Evolutionary conservation across 2,888 invertebrate genomes (phyloP), one percentile per base, ranked within the genome.

Genomic region (Polymixis lichenea): DNA sequence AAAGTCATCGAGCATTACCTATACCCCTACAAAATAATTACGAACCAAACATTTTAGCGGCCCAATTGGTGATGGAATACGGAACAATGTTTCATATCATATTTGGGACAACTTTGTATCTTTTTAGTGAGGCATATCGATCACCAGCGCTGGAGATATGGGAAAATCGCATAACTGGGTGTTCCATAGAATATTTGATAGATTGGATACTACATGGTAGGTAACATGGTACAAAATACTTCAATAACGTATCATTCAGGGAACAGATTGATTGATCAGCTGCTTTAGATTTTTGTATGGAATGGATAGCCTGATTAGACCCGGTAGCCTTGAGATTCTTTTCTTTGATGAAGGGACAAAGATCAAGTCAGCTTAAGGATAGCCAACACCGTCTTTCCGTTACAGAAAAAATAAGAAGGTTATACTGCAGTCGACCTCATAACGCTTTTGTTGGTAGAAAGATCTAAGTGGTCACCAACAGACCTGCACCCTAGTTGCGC

Each of bases 71-170:
- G 87, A 88, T 89, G 88, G 86, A 89, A 90, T 90, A 90, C 85
- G 82, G 87, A 90, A 92, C 91, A 92, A 89, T 91, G 90, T 90
- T 90, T 90, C 89, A 90, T 91, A 90, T 91, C 87, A 90, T 90
- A 89, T 90, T 90, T 87, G 85, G 85, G 89, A 89, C 87, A 90
- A 90, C 85, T 91, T 91, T 91, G 89, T 90, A 88, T 89, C 86
- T 89, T 91, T 91, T 89, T 87, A 87, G 86, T 86, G 85, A 80
- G 77, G 84, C 82, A 86, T 89, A 92, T 92, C 89, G 88, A 92
- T 92, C 91, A 92, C 83, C 76, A 84, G 72, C 61, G 60, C 49
- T 72, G 67, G 74, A 87, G 82, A 87, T 88, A 88, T 89, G 83
- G 86, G 85, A 88, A 88, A 87, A 82, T 86, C 85, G 85, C 85